Conservation (phyloP, 2,888 invertebrate genomes). For the Drosophila phalerata region DNA sequence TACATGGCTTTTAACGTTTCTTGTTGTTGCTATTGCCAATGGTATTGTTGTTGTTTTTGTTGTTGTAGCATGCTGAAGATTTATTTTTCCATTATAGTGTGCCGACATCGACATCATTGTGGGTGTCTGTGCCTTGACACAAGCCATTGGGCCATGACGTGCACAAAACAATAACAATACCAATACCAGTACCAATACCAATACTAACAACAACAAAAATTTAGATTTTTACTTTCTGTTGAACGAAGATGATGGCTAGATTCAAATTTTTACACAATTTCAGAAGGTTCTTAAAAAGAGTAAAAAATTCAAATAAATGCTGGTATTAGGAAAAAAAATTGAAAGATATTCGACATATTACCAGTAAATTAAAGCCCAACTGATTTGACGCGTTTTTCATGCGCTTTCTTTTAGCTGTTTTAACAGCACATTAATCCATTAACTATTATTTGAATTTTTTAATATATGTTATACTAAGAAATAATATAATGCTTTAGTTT, state of each 20-base stretch:
- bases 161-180: slow-evolving; percentile 46
- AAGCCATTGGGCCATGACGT: slow-evolving; percentile 72
- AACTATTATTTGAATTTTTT: no score
- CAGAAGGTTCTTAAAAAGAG: no score
- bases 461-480: no score
- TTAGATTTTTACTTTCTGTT: slow-evolving; percentile 28
- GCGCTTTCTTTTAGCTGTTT: not conserved
- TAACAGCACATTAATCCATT: not conserved
- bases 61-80: slow-evolving; percentile 63
- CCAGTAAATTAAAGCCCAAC: not conserved
- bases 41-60: slow-evolving; percentile 27
- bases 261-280: slow-evolving; percentile 8
- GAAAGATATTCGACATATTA: no score
- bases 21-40: slow-evolving; percentile 25
- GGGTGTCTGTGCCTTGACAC: slow-evolving; percentile 75
- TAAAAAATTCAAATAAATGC: no score
- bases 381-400: not conserved
- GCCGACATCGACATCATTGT: slow-evolving; percentile 72
- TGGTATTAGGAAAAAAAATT: no score
- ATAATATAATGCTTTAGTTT: no score
- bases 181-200: slow-evolving; percentile 12
- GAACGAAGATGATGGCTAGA: slow-evolving; percentile 38
- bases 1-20: slow-evolving; percentile 65
- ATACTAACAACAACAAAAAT: slow-evolving; percentile 15
- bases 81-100: slow-evolving; percentile 77